Evolutionary conservation across 2,113 vertebrate genomes (phyloP).

Genomic region (Corapipo altera): DNA sequence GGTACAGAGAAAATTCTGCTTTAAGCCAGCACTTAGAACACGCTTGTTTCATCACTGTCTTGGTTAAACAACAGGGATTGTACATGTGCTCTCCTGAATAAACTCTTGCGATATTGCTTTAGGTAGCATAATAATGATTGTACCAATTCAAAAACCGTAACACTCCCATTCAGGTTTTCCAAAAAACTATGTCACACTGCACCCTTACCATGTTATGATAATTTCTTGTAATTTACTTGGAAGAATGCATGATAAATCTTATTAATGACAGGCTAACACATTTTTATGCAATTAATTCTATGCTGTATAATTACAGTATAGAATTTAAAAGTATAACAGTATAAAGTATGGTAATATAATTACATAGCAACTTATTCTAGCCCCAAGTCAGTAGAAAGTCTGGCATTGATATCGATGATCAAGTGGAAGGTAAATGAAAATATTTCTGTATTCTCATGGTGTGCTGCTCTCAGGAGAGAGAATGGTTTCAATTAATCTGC

Average conservation of each 20-base stretch:
- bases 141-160: neutral
- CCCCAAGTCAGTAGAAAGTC: neutral
- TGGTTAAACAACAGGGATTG: neutral
- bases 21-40: neutral
- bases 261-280: neutral
- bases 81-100: neutral
- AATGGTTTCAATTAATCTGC: neutral
- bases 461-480: neutral
- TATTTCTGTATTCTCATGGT: neutral
- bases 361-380: constrained; percentile 11
- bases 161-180: neutral
- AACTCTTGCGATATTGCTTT: neutral
- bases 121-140: neutral
- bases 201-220: neutral
- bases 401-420: neutral
- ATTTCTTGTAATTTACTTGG: constrained; percentile 7
- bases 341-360: constrained; percentile 6
- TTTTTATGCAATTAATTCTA: constrained; percentile 20
- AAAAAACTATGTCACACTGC: neutral
- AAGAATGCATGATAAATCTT: neutral
- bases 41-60: neutral
- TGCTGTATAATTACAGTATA: constrained; percentile 16
- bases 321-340: neutral
- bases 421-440: constrained; percentile 9
- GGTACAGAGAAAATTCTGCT: neutral